phyloP scores from a whole-genome alignment of 2,888 invertebrate species.

The Hydraecia micacea region DNA sequence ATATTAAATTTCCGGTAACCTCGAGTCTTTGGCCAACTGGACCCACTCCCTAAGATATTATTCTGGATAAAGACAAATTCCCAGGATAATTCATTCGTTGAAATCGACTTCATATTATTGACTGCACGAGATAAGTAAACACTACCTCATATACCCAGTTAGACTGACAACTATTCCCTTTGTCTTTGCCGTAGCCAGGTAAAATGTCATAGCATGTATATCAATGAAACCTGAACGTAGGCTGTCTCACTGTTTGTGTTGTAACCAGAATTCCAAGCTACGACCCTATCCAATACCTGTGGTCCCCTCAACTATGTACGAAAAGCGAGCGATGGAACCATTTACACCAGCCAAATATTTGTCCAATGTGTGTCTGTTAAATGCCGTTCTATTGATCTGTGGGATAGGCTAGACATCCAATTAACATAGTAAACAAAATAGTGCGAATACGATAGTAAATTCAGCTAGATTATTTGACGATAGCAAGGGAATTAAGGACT shows the following conservation, averaged over 20 bases:
- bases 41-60: neutral
- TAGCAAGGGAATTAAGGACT: conserved; percentile 9
- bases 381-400: conserved; percentile 62
- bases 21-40: no score
- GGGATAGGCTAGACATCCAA: conserved; percentile 52
- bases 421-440: conserved; percentile 51
- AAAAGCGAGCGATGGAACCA: conserved; percentile 2
- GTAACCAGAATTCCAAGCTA: conserved; percentile 29
- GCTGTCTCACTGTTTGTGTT: conserved; percentile 29
- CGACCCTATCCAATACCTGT: conserved; percentile 12
- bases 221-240: conserved; percentile 21
- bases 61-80: neutral
- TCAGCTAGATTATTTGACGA: conserved; percentile 7
- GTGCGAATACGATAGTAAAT: neutral
- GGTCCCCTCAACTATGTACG: conserved; percentile 7
- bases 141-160: neutral
- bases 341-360: conserved; percentile 57
- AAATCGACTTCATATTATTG: neutral
- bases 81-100: neutral
- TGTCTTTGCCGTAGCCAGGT: neutral
- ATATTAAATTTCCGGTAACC: conserved; percentile 17
- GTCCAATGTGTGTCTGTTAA: conserved; percentile 50
- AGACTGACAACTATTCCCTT: neutral
- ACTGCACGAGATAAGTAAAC: neutral
- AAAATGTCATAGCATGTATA: neutral